Percentiles rank a stretch among this genome's conserved stretches.
phyloP scores from a whole-genome alignment of 2,888 invertebrate genomes.

The Pandemis cinnamomeana region DNA sequence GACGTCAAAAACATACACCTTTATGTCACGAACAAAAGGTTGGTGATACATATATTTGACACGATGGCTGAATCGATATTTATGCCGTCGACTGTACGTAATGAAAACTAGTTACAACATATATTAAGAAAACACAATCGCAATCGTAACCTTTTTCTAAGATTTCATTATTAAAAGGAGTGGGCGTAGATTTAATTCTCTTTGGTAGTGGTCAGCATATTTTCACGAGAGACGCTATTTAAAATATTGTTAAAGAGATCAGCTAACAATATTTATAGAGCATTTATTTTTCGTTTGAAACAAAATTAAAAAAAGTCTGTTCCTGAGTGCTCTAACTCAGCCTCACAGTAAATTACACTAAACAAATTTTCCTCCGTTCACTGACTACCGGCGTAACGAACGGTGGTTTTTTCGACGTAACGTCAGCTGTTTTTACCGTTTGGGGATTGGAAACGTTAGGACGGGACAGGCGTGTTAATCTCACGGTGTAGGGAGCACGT shows the following conservation, averaged over 20 bases:
- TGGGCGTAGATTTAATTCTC: neutral
- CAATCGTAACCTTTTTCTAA: neutral
- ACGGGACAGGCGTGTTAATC: constrained; percentile 77
- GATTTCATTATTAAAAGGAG: neutral
- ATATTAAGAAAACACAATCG: neutral
- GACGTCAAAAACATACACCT: too few relatives aligned
- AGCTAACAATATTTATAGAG: neutral
- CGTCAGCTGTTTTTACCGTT: constrained; percentile 38
- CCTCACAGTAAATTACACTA: constrained; percentile 37
- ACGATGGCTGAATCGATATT: too few relatives aligned
- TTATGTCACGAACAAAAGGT: too few relatives aligned
- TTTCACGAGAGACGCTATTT: too few relatives aligned
- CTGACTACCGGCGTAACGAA: constrained; percentile 32
- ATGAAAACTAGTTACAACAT: neutral
- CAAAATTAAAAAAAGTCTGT: neutral
- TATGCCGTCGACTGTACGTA: neutral
- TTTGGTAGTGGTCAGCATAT: too few relatives aligned
- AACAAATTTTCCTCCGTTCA: constrained; percentile 35
- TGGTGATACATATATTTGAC: too few relatives aligned
- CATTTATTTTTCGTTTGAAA: neutral
- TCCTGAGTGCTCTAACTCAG: constrained; percentile 6
- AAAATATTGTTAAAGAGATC: neutral
- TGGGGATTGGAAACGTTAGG: constrained; percentile 43
- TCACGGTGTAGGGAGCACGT: constrained; percentile 78
- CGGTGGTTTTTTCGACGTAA: constrained; percentile 35